Evolutionary conservation across 1,140 invertebrate species (phyloP), one percentile per base, ranked within the genome.

Genomic region (Ganaspis sp.): DNA sequence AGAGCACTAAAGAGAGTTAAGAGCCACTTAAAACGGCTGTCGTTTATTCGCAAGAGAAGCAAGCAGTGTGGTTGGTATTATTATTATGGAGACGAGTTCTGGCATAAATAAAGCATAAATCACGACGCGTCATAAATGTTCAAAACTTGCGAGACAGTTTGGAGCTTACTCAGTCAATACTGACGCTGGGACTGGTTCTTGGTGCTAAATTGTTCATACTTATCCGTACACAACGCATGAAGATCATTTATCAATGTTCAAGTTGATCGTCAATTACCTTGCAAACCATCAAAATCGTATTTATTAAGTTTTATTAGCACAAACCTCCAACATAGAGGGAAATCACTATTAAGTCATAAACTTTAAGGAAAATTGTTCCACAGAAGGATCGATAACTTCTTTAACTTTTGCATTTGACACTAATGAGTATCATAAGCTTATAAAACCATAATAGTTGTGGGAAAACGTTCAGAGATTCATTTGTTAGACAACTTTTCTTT

Each of bases 31-130:
- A 85, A 87, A 89, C 84, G 83, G 83, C 80, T 84, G 87, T 86
- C 85, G 85, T 87, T 87, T 83, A 78, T 85, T 74, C 86, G 87
- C 86, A 87, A 89, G 83, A 86, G 84, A 81, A 83, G 87, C 86
- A 89, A 86, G 86, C 75, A 69, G 70, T 77, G 74, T 72, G 75
- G 73, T 69, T 78, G 26, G 75, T 81, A 83, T 86, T 85, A 83
- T 85, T 85, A 85, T 86, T 83, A 84, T 81, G 82, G 80, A 86
- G 84, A 84, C 83, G 78, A 81, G 81, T 75, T 72, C 73, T 72
- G 86, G 87, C 87, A 90, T 89, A 89, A 90, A 90, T 89, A 90
- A 90, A 90, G 81, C 89, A 84, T 90, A 90, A 89, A 90, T 90
- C 88, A 89, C 74, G 73, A 73, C 70, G 76, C 81, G 82, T 85